phyloP scores from a whole-genome alignment of 2,888 invertebrate species.

The Ischnus inquisitorius region DNA sequence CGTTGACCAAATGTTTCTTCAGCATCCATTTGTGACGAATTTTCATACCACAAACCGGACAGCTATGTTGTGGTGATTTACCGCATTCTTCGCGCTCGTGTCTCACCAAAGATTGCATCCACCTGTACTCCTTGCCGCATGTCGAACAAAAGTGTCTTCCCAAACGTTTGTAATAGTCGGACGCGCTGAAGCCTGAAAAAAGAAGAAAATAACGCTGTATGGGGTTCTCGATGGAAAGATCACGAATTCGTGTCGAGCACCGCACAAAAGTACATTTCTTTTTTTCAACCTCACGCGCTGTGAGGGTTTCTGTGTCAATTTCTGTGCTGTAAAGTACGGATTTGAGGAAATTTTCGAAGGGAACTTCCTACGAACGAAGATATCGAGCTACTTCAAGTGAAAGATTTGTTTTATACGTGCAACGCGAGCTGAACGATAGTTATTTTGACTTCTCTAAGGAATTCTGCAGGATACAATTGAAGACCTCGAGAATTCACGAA shows the following conservation, averaged over 20 bases:
- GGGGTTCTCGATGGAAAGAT: slow-evolving; percentile 15
- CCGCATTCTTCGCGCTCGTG: slow-evolving; percentile 87
- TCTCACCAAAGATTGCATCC: slow-evolving; percentile 90
- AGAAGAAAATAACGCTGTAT: slow-evolving; percentile 55
- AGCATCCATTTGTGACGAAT: slow-evolving; percentile 85
- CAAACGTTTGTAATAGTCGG: slow-evolving; percentile 80
- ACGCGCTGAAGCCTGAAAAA: slow-evolving; percentile 71
- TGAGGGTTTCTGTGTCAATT: too few species aligned
- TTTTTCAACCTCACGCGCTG: neutral
- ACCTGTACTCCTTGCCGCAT: slow-evolving; percentile 91
- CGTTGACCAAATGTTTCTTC: slow-evolving; percentile 82
- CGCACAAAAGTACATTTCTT: neutral
- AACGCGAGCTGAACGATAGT: neutral
- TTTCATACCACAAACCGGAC: slow-evolving; percentile 82
- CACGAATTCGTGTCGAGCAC: neutral
- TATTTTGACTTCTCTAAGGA: neutral
- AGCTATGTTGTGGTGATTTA: slow-evolving; percentile 84
- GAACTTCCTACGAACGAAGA: slow-evolving; percentile 3
- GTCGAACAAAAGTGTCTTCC: slow-evolving; percentile 86
- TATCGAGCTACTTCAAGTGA: neutral
- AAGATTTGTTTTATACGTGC: neutral
- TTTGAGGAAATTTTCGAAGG: neutral
- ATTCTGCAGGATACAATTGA: neutral
- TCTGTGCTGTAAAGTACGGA: slow-evolving; percentile 22
- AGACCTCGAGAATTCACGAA: neutral